These are phyloP conservation scores for Tupaia tana DNA, from an alignment of 2,113 vertebrate genomes.

Conservation along the genomic window DNA sequence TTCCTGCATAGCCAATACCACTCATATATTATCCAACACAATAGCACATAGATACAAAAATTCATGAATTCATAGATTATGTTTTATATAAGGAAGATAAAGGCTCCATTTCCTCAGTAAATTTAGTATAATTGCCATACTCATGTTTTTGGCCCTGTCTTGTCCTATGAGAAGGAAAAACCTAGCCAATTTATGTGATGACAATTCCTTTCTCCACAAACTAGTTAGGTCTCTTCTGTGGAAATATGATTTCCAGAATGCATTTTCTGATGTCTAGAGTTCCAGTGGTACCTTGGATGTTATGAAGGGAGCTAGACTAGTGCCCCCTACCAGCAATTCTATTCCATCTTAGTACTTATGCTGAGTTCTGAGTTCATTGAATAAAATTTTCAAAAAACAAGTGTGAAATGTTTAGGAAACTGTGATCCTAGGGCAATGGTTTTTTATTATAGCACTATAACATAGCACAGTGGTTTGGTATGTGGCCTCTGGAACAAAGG, in stretches of 20 bases:
- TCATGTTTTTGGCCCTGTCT: neutral
- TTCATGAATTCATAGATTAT: neutral
- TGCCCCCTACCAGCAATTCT: neutral
- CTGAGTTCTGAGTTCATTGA: neutral
- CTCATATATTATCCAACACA: neutral
- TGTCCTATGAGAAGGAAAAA: neutral
- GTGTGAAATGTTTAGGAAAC: neutral
- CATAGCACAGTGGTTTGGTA: neutral
- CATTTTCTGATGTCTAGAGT: neutral
- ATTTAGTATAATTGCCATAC: neutral
- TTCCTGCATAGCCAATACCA: neutral
- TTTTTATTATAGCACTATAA: neutral
- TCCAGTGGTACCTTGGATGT: neutral
- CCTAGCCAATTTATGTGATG: neutral
- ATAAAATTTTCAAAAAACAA: neutral
- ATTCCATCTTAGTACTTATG: neutral
- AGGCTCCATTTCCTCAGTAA: neutral
- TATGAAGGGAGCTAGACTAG: neutral
- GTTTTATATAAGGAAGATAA: neutral
- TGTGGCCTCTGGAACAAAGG: neutral
- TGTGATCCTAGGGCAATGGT: neutral
- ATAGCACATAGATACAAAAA: neutral
- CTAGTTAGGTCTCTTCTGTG: neutral
- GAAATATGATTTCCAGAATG: neutral
- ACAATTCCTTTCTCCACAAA: neutral